Conservation (phyloP, 2,797 vertebrate genomes). For the Pangasius krempfi region DNA sequence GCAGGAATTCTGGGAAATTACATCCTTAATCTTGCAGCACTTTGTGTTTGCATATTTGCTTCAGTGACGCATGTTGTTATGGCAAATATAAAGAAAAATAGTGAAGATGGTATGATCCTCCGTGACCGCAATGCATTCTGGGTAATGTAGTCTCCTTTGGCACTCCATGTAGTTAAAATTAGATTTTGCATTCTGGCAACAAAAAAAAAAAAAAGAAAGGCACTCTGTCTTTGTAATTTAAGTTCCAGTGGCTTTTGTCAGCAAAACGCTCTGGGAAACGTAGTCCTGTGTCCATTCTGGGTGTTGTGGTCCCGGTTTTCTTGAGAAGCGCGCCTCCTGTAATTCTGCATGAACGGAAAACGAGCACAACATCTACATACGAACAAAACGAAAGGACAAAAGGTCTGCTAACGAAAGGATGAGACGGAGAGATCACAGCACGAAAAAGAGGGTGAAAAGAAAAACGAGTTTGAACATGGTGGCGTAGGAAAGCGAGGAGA, state of each 20-base stretch:
- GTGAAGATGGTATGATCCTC: not conserved
- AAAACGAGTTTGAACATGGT: constrained; percentile 99
- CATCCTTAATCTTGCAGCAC: not conserved
- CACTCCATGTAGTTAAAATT: not conserved
- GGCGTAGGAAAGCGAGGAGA: constrained; percentile 97
- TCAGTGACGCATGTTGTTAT: not conserved
- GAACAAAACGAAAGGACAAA: constrained; percentile 76
- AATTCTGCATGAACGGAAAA: constrained; percentile 87
- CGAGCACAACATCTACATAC: constrained; percentile 72
- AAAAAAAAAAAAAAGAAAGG: not conserved
- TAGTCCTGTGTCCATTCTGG: constrained; percentile 77
- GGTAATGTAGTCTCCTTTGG: constrained; percentile 61
- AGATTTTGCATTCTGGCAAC: constrained; percentile 1
- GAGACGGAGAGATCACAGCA: constrained; percentile 82
- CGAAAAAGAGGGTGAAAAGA: constrained; percentile 98
- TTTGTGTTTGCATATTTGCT: not conserved
- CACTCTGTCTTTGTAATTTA: constrained; percentile 36
- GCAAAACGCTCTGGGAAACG: constrained; percentile 61
- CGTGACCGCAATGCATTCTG: constrained; percentile 44
- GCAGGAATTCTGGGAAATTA: constrained; percentile 42
- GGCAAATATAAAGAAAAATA: not conserved
- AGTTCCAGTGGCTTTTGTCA: constrained; percentile 54
- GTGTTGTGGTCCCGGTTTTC: constrained; percentile 61
- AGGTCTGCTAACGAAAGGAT: constrained; percentile 59
- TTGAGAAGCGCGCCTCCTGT: constrained; percentile 84